Evolutionary conservation across 2,888 invertebrate genomes (phyloP), one percentile per base, ranked within the genome.

Genomic region (Drosophila imparisetae): DNA sequence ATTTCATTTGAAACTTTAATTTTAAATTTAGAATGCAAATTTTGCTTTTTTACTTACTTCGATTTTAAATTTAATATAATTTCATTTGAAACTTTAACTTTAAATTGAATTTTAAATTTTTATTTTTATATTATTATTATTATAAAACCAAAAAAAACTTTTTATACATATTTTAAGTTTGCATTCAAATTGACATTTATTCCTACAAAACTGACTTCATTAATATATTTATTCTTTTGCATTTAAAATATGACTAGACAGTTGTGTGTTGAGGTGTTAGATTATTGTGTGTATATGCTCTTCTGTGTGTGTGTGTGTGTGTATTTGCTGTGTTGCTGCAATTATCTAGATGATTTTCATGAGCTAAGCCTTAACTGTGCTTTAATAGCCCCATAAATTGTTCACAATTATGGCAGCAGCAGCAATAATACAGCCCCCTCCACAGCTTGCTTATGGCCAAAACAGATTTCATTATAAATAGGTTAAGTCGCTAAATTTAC

Each of bases 401-500:
- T 67, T 66, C 36, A 64, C 80, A 78, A 82, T 85, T 79, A 83
- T 86, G 73, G 64, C 64, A 36, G 62, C 55, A 73, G 61, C 34
- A 52, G 66, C 68, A 66, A 79, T 79, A 74, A 79, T 80, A 13
- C 66, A 50, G 68, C 54, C 73, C 58, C 62, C 58, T 59, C 40
- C 71, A 38, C 57, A 36, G 40, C 21, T 79, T 50, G 55, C 60
- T 69, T 82, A 72, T 79, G 69, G 63, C 66, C 71, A 67, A 82
- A 74, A 74, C 71, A 80, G 74, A 89, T 87, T 89, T 86, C 81
- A 90, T 85, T 88, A 88, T 90, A 90, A 90, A 88, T 90, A 90
- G 86, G 90, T 86, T 86, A 90, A 88, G 83, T 87, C 75, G 80
- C 86, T 88, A 85, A 88, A 83, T 88, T 81, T 81, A 79, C 68